phyloP scores from a whole-genome alignment of 2,888 invertebrate species.

The Coenonympha glycerion region DNA sequence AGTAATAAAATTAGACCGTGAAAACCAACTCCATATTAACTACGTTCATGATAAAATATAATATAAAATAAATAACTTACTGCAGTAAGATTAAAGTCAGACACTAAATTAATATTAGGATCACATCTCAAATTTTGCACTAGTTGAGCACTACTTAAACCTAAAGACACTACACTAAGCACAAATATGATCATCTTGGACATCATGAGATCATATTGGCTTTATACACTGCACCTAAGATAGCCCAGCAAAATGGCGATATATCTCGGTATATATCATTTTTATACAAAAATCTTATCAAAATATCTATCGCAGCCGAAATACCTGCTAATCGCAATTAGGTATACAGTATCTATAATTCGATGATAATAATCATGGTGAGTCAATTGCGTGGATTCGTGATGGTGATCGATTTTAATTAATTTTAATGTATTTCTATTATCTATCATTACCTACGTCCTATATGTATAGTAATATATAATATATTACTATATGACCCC shows the following conservation, averaged over 20 bases:
- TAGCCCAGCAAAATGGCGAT: conserved; percentile 42
- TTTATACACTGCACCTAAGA: conserved; percentile 38
- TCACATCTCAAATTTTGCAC: conserved; percentile 53
- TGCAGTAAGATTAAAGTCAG: conserved; percentile 36
- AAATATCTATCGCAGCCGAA: conserved; percentile 20
- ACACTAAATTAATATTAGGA: conserved; percentile 31
- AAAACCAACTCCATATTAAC: no score
- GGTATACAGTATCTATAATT: no score
- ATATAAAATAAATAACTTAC: conserved; percentile 41
- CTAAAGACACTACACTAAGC: conserved; percentile 42
- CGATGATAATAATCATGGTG: background rate
- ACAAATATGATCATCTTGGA: conserved; percentile 40
- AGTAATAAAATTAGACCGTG: no score
- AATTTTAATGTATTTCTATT: no score
- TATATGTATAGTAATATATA: no score
- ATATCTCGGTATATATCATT: conserved; percentile 34
- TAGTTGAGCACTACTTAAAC: conserved; percentile 46
- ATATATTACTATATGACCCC: no score
- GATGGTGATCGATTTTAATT: background rate
- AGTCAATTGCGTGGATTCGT: background rate
- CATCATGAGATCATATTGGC: conserved; percentile 53
- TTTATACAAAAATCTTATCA: conserved; percentile 34
- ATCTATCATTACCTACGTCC: no score
- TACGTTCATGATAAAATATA: no score
- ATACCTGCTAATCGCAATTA: conserved; percentile 24